Evolutionary conservation across 2,888 invertebrate genomes (phyloP), one percentile per base, ranked within the genome.

Genomic region (Nezara viridula): DNA sequence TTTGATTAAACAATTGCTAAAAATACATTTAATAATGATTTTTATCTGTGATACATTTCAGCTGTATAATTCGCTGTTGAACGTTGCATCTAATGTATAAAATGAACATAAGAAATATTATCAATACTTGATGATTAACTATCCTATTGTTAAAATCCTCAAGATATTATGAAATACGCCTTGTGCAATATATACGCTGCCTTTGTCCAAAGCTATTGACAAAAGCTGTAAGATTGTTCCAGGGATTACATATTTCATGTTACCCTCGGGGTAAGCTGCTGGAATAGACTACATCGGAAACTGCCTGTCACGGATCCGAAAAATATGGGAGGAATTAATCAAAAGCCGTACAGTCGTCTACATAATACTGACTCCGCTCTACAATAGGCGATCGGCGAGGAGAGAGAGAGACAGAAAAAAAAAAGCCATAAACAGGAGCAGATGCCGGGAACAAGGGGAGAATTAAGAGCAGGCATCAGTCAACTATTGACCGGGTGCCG

Each of bases 391-490:
- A 81, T 44, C 81, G 10, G 44, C 5, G 3, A 44, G 44, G n/a
- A n/a, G 12, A 40, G 24, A 37, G n/a, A n/a, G n/a, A n/a, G n/a
- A n/a, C 4, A 40, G 24, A 27, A 77, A 40, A 81, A 81, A 81
- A 73, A 73, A 81, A 1, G 44, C 47, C 81, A 44, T 81, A 81
- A 81, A 81, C 81, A 81, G 88, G 60, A 73, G 88, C 88, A 66
- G 88, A 47, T 73, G 88, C 47, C 47, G 50, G 50, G 32, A 37
- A 50, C 86, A 49, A 50, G 86, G 50, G 86, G 88, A 88, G 88
- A 88, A 81, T 81, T 66, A 88, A 88, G 88, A 47, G 73, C 44
- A 60, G 44, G 66, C 60, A 88, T 88, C 88, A 88, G 88, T 88
- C 88, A 88, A 66, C 88, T 73, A 86, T 52, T 81, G 81, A 81